Conservation (phyloP, 2,113 vertebrate species). For the Entelurus aequoreus region DNA sequence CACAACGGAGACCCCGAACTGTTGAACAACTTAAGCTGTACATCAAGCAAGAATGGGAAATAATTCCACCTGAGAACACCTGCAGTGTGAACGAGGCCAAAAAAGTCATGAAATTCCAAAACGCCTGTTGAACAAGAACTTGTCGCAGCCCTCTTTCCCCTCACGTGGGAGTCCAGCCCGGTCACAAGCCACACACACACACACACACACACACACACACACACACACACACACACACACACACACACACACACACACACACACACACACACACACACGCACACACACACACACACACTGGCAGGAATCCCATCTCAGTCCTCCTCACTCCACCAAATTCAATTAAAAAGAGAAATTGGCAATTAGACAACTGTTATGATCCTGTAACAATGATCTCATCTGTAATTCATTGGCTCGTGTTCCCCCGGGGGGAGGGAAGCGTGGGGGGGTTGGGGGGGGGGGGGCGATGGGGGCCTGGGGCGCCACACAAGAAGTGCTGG, state of each 20-base stretch:
- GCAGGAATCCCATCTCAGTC: slow-evolving; percentile 57
- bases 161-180: slow-evolving; percentile 1
- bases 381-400: slow-evolving; percentile 78
- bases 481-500: slow-evolving; percentile 11
- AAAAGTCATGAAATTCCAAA: too few species aligned
- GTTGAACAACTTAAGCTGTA: too few species aligned
- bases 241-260: slow-evolving; percentile 11
- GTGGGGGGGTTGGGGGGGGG: slow-evolving; percentile 24
- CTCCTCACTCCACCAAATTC: slow-evolving; percentile 76
- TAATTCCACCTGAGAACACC: too few species aligned
- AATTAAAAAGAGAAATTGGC: slow-evolving; percentile 80
- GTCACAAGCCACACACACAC: background rate
- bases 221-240: slow-evolving; percentile 20
- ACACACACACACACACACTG: slow-evolving; percentile 22
- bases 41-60: too few species aligned
- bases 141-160: slow-evolving; percentile 2
- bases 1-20: too few species aligned
- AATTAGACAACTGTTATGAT: slow-evolving; percentile 78
- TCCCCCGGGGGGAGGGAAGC: slow-evolving; percentile 44
- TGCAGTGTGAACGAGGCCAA: too few species aligned
- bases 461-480: slow-evolving; percentile 19
- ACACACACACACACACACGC: slow-evolving; percentile 25
- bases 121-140: background rate
- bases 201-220: background rate
- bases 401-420: slow-evolving; percentile 74